Conservation (phyloP, 1,140 invertebrate species). For the Anthonomus grandis region DNA sequence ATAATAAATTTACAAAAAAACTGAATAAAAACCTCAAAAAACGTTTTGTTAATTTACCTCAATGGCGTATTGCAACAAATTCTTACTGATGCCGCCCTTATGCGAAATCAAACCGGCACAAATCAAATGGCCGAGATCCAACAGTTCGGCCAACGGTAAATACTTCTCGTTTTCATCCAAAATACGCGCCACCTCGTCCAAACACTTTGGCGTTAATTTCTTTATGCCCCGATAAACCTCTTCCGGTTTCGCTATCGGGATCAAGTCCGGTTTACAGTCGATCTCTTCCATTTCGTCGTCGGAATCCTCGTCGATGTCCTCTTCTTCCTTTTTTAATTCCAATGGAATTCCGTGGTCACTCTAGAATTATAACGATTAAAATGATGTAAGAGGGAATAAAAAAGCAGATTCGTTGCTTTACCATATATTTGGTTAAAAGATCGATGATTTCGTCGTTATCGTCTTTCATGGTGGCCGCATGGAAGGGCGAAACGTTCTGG, state of each 20-base stretch:
- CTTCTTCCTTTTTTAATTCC: constrained; percentile 29
- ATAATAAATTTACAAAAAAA: too few species aligned
- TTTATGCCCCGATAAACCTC: constrained; percentile 24
- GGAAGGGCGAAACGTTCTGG: constrained; percentile 27
- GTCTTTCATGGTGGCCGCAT: constrained; percentile 30
- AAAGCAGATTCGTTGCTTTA: constrained; percentile 17
- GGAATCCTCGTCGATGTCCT: constrained; percentile 34
- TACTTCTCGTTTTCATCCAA: constrained; percentile 37
- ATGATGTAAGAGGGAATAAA: not conserved
- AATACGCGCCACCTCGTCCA: constrained; percentile 33
- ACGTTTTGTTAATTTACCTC: constrained; percentile 29
- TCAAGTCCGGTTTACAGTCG: constrained; percentile 23
- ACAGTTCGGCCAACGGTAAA: constrained; percentile 32
- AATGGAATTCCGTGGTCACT: constrained; percentile 14
- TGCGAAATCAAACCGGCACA: constrained; percentile 23
- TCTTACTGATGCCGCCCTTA: constrained; percentile 29
- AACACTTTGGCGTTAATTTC: constrained; percentile 28
- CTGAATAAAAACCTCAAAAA: not conserved
- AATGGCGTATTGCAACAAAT: constrained; percentile 31
- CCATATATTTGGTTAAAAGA: constrained; percentile 33
- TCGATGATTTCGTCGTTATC: constrained; percentile 25
- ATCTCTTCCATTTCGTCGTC: constrained; percentile 37
- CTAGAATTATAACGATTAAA: constrained; percentile 16
- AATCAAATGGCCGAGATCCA: constrained; percentile 38
- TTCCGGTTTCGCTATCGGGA: constrained; percentile 26